Conservation (phyloP, 1,140 invertebrate species). For the Hylyphantes graminicola region DNA sequence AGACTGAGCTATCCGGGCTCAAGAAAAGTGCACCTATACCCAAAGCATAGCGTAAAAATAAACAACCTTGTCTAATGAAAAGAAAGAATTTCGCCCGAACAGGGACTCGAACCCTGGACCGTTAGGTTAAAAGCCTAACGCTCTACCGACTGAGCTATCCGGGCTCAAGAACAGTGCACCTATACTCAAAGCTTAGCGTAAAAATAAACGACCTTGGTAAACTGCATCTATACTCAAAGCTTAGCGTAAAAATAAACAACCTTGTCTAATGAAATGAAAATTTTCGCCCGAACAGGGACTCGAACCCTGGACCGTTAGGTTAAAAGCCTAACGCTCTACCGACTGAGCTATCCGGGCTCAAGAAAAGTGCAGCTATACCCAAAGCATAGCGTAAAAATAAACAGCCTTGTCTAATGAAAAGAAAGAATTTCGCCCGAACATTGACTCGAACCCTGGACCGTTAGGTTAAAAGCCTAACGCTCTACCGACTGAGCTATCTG, state of each 20-base stretch:
- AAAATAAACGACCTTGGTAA: too few relatives aligned
- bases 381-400: too few relatives aligned
- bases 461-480: constrained; percentile 62
- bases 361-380: too few relatives aligned
- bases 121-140: constrained; percentile 62
- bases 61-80: too few relatives aligned
- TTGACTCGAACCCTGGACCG: constrained; percentile 61
- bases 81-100: constrained; percentile 53
- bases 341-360: constrained; percentile 61
- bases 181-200: too few relatives aligned
- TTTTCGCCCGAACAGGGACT: constrained; percentile 59
- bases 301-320: constrained; percentile 62
- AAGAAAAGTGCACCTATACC: too few relatives aligned
- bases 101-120: constrained; percentile 62
- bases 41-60: too few relatives aligned
- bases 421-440: constrained; percentile 58
- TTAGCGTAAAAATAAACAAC: too few relatives aligned
- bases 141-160: constrained; percentile 62
- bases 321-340: constrained; percentile 62
- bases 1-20: constrained; percentile 61
- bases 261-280: too few relatives aligned
- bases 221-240: too few relatives aligned
- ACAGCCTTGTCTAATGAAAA: too few relatives aligned
- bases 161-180: too few relatives aligned
- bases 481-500: constrained; percentile 62